Conservation (phyloP, 2,797 vertebrate species). For the Eupleurogrammus muticus region DNA sequence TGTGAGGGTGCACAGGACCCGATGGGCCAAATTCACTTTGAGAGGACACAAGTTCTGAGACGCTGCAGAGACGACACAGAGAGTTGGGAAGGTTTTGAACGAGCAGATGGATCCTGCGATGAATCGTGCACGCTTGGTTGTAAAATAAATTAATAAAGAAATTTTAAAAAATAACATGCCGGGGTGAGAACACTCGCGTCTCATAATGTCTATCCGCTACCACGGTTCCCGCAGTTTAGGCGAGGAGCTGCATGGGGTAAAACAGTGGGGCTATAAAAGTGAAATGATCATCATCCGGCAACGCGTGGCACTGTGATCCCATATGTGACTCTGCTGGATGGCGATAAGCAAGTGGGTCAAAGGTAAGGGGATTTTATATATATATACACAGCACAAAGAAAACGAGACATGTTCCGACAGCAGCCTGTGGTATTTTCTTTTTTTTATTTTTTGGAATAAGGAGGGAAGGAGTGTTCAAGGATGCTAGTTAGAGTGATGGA, state of each 20-base stretch:
- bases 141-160: background rate
- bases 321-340: conserved; percentile 29
- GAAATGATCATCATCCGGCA: conserved; percentile 34
- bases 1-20: conserved; percentile 10
- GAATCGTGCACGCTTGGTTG: conserved; percentile 3
- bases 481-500: conserved; percentile 79
- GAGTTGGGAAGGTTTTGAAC: conserved; percentile 8
- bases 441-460: conserved; percentile 42
- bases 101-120: conserved; percentile 23
- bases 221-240: conserved; percentile 1
- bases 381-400: no score
- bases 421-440: conserved; percentile 24
- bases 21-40: conserved; percentile 29
- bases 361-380: conserved; percentile 8
- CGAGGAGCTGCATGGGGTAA: conserved; percentile 15
- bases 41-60: conserved; percentile 16
- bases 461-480: conserved; percentile 67
- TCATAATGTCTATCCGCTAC: conserved; percentile 8
- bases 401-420: conserved; percentile 20
- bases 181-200: conserved; percentile 10
- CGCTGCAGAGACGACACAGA: conserved; percentile 10
- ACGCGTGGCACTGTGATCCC: conserved; percentile 29
- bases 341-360: conserved; percentile 27
- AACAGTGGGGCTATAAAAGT: conserved; percentile 27
- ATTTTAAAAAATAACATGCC: background rate